Evolutionary conservation across 2,797 vertebrate genomes (phyloP), one percentile per base, ranked within the genome.

Genomic region (Sebastes cheni): DNA sequence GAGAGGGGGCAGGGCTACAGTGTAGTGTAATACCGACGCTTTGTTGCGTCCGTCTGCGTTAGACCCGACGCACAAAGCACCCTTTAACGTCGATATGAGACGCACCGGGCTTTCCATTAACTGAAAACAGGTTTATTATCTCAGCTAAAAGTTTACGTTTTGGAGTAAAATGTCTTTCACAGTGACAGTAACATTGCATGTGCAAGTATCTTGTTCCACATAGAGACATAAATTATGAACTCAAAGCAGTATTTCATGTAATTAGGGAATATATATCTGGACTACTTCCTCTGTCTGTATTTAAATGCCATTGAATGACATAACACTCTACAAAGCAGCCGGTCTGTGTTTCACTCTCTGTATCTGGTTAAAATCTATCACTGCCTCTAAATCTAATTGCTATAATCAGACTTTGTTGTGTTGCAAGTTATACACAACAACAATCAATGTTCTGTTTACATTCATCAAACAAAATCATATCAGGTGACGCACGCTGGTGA

Each of bases 381-480:
- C 20, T 4, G 18, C 67, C 54, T 74, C 55, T 32, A 34, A 32
- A 59, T 69, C 65, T 75, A 80, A 80, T 75, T 79, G 66, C 14
- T 46, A 27, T 86, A 77, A 89, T 84, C 76, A 77, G 32, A 84
- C 69, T 66, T 72, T 80, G 23, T 75, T 86, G 30, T 69, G 59
- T 60, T 65, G 25, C 23, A 67, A 77, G 61, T 76, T 75, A 68
- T 55, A 76, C 54, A 77, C 42, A 74, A 67, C 59, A 81, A 50
- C 22, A 18, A 58, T 30, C 62, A 75, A 8, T 23, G 67, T 25
- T 77, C 60, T 76, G 71, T 86, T 88, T 83, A 77, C 55, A 67
- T 85, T 81, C 14, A 84, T 72, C 50, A 76, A 77, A 76, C 72
- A 81, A 75, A 80, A 80, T 83, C 65, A 77, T 72, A 71, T 80